Conservation (phyloP, 2,113 vertebrate species). For the Plectropomus leopardus region DNA sequence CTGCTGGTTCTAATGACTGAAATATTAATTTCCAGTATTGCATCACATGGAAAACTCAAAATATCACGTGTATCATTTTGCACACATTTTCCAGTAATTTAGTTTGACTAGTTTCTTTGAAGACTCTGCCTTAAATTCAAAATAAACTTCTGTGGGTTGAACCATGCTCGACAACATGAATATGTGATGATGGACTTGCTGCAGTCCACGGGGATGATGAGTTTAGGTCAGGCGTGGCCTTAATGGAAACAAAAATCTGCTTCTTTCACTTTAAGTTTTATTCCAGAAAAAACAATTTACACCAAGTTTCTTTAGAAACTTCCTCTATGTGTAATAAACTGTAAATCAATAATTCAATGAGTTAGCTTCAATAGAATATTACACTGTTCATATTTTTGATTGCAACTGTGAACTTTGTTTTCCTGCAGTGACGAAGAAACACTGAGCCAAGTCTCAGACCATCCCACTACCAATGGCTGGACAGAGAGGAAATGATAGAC, state of each 20-base stretch:
- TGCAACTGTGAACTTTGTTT: conserved; percentile 7
- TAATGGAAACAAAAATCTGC: background rate
- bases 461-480: conserved; percentile 1
- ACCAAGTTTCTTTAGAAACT: background rate
- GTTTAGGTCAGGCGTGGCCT: background rate
- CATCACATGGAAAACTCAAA: conserved; percentile 14
- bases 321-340: background rate
- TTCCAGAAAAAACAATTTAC: background rate
- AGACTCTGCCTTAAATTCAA: conserved; percentile 21
- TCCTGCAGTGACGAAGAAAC: conserved; percentile 4
- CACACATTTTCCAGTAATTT: conserved; percentile 13
- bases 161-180: conserved; percentile 20
- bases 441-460: conserved; percentile 26
- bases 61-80: background rate
- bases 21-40: background rate
- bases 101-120: background rate
- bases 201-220: background rate
- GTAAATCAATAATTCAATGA: background rate
- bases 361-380: background rate
- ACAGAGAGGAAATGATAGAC: conserved; percentile 39
- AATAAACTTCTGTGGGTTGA: conserved; percentile 26
- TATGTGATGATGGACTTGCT: conserved; percentile 1
- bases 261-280: background rate
- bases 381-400: background rate
- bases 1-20: background rate